These are phyloP conservation scores for Steatornis caripensis DNA, from an alignment of 2,113 vertebrate genomes.

Conservation along the genomic window DNA sequence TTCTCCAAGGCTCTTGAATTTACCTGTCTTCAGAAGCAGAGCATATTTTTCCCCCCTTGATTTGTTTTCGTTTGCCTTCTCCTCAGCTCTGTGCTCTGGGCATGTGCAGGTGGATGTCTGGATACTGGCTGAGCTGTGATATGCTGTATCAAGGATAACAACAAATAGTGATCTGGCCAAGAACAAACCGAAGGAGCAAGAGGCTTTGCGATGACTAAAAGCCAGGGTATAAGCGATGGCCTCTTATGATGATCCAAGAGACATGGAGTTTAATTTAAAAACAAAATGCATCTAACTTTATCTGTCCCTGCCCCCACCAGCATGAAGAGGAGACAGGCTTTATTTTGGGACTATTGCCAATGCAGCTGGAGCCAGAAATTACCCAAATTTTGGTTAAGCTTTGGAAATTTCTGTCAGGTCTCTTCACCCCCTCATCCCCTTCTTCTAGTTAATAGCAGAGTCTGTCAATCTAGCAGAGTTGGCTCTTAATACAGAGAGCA, in stretches of 20 bases:
- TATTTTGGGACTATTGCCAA: not conserved
- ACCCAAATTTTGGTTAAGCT: not conserved
- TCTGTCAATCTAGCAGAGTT: not conserved
- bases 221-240: not conserved
- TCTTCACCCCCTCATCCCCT: not conserved
- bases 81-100: not conserved
- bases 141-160: not conserved
- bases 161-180: not conserved
- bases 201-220: not conserved
- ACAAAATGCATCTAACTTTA: not conserved
- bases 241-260: not conserved
- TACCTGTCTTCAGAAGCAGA: not conserved
- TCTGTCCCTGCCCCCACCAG: not conserved
- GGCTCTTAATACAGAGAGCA: not conserved
- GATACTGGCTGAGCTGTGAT: not conserved
- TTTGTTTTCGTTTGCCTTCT: not conserved
- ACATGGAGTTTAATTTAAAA: not conserved
- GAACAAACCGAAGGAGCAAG: not conserved
- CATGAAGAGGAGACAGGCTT: not conserved
- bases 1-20: not conserved
- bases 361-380: constrained; percentile 3
- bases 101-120: not conserved
- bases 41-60: not conserved
- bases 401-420: not conserved
- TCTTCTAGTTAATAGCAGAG: not conserved